phyloP scores from a whole-genome alignment of 2,797 vertebrate genomes.

The Acanthornis magna region DNA sequence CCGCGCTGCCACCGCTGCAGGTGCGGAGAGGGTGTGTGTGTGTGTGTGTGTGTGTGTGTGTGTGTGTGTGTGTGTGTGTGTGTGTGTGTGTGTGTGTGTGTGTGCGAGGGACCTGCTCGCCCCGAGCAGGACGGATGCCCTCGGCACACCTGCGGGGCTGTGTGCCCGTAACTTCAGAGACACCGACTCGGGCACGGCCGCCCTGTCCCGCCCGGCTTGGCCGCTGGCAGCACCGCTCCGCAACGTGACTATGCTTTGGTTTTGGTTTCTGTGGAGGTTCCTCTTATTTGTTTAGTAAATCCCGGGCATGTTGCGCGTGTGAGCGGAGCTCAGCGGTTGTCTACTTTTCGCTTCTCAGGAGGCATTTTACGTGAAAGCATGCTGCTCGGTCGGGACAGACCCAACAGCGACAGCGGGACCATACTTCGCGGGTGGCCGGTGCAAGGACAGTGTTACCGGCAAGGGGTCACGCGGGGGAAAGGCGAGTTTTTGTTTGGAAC shows the following conservation, averaged over 20 bases:
- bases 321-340: not conserved
- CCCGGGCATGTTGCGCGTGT: not conserved
- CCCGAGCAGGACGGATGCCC: not conserved
- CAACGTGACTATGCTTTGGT: not conserved
- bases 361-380: fast-evolving
- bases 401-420: not conserved
- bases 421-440: not conserved
- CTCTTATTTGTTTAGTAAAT: not conserved
- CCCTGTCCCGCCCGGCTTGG: not conserved
- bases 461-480: no score
- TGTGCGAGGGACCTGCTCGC: not conserved
- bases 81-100: fast-evolving
- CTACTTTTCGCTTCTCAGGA: not conserved
- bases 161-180: fast-evolving
- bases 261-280: not conserved
- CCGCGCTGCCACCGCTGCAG: not conserved
- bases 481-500: not conserved
- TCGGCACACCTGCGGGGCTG: not conserved
- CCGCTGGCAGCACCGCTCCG: not conserved
- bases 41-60: fast-evolving
- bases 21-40: fast-evolving
- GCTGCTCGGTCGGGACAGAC: not conserved
- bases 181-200: not conserved
- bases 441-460: not conserved
- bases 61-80: fast-evolving